Conservation (phyloP, 2,888 invertebrate species). For the Pseudoips prasinana region DNA sequence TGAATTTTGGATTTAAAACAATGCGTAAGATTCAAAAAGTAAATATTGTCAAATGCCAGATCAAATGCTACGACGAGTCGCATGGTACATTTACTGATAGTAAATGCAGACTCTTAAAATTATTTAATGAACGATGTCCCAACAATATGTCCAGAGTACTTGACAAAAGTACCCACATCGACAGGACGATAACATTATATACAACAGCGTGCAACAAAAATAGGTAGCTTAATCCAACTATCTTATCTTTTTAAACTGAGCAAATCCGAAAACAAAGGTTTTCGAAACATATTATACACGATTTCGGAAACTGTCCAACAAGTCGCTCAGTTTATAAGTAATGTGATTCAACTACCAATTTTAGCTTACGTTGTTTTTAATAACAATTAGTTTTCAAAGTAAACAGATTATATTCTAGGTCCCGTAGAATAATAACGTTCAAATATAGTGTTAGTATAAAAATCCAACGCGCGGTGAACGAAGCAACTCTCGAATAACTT, state of each 20-base stretch:
- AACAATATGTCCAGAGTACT: constrained; percentile 19
- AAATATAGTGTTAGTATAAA: constrained; percentile 34
- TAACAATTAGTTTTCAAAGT: constrained; percentile 22
- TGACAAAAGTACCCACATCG: constrained; percentile 20
- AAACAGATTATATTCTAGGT: constrained; percentile 31
- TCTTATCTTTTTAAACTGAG: too few species aligned
- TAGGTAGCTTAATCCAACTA: too few species aligned
- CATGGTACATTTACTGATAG: background rate
- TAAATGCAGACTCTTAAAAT: constrained; percentile 7
- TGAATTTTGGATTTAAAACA: constrained; percentile 37
- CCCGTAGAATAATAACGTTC: constrained; percentile 20
- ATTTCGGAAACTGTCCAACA: background rate
- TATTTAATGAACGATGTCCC: constrained; percentile 14
- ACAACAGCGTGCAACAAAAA: too few species aligned
- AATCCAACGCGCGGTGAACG: constrained; percentile 28
- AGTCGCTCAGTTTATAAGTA: too few species aligned
- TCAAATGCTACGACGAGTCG: constrained; percentile 22
- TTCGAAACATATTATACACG: too few species aligned
- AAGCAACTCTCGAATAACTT: constrained; percentile 28
- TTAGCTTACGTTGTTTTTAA: too few species aligned
- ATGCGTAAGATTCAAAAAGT: constrained; percentile 38
- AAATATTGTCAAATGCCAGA: constrained; percentile 40
- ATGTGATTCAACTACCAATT: too few species aligned
- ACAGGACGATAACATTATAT: constrained; percentile 11
- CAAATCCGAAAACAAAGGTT: too few species aligned